Evolutionary conservation across 2,888 invertebrate species (phyloP).

Genomic region (Drosophila villosipedis): DNA sequence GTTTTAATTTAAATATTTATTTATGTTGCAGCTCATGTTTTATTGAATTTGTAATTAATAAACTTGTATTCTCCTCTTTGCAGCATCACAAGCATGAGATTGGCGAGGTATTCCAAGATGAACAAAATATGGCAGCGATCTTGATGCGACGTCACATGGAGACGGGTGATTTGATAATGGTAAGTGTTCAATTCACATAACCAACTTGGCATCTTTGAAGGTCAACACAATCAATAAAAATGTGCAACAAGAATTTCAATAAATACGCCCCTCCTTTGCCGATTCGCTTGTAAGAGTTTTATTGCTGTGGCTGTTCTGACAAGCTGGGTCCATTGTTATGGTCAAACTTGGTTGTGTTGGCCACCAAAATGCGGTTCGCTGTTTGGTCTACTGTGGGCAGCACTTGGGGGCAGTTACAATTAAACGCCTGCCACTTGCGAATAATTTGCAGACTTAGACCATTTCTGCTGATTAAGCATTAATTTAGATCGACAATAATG

Average conservation of each 20-base stretch:
- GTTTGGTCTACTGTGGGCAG: slow-evolving; percentile 47
- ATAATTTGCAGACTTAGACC: slow-evolving; percentile 76
- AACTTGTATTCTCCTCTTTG: slow-evolving; percentile 21
- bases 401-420: slow-evolving; percentile 71
- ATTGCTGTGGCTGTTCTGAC: slow-evolving; percentile 47
- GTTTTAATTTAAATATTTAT: not conserved
- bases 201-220: slow-evolving; percentile 47
- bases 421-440: slow-evolving; percentile 73
- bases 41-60: slow-evolving; percentile 1
- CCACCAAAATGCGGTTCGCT: slow-evolving; percentile 37
- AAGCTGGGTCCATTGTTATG: slow-evolving; percentile 37
- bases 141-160: slow-evolving; percentile 92
- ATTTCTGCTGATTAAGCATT: slow-evolving; percentile 80
- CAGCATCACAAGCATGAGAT: slow-evolving; percentile 86
- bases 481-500: slow-evolving; percentile 61
- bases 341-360: slow-evolving; percentile 15
- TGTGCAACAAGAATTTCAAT: slow-evolving; percentile 70
- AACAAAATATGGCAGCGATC: slow-evolving; percentile 93
- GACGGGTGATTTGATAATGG: slow-evolving; percentile 93
- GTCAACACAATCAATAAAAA: slow-evolving; percentile 52
- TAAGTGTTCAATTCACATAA: slow-evolving; percentile 86
- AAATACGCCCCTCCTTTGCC: slow-evolving; percentile 37
- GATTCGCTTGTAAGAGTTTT: slow-evolving; percentile 13
- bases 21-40: not conserved
- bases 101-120: slow-evolving; percentile 95